phyloP scores from a whole-genome alignment of 2,113 vertebrate species.

The Trogon melanurus region DNA sequence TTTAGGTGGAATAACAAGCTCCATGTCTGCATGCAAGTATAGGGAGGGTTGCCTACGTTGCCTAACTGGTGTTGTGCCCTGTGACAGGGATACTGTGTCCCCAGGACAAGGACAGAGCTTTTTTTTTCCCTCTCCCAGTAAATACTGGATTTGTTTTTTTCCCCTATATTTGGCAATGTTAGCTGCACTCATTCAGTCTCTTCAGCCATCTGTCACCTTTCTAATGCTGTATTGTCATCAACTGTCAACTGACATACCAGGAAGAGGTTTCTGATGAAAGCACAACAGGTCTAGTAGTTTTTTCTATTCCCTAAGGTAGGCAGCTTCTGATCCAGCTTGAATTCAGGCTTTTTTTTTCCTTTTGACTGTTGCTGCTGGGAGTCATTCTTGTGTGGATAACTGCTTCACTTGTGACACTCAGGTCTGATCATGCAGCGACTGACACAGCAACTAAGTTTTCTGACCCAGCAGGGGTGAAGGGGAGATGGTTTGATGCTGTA shows the following conservation, averaged over 20 bases:
- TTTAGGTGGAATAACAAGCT: not conserved
- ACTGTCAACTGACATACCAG: not conserved
- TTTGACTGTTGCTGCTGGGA: not conserved
- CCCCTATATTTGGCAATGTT: not conserved
- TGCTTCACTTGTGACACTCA: not conserved
- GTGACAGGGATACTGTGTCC: not conserved
- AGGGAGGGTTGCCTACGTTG: not conserved
- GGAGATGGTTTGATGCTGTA: not conserved
- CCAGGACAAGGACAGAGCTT: not conserved
- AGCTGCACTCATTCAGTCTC: not conserved
- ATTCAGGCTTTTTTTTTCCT: not conserved
- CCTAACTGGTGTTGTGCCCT: rapidly evolving
- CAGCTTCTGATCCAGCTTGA: not conserved
- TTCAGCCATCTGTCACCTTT: not conserved
- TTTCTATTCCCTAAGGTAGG: not conserved
- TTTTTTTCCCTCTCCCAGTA: not conserved
- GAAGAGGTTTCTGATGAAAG: not conserved
- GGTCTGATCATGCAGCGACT: not conserved
- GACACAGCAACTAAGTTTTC: not conserved
- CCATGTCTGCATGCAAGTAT: rapidly evolving
- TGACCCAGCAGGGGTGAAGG: not conserved
- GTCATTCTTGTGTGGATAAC: not conserved
- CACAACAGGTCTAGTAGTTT: not conserved
- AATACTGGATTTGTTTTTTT: not conserved
- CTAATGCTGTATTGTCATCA: not conserved